Conservation (phyloP, 2,888 invertebrate genomes). For the Diploptera punctata region DNA sequence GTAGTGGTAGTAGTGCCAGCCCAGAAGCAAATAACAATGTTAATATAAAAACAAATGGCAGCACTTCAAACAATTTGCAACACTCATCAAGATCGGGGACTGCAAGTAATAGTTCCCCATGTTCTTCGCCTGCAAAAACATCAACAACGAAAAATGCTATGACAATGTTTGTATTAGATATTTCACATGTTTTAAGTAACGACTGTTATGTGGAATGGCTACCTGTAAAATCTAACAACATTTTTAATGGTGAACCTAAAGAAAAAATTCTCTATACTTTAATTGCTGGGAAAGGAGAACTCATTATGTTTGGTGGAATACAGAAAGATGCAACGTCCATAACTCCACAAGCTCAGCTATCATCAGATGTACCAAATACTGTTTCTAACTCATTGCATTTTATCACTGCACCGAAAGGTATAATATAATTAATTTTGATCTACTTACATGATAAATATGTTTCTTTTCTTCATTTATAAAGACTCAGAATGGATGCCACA, state of each 20-base stretch:
- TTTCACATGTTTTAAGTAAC: slow-evolving; percentile 71
- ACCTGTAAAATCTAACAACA: slow-evolving; percentile 67
- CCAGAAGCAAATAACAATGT: no score
- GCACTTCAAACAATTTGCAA: not conserved
- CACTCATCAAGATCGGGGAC: slow-evolving; percentile 41
- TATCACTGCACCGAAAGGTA: slow-evolving; percentile 66
- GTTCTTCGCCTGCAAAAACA: not conserved
- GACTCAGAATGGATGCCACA: not conserved
- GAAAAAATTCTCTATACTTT: slow-evolving; percentile 90
- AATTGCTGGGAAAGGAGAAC: slow-evolving; percentile 87
- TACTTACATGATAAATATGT: not conserved
- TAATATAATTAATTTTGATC: no score
- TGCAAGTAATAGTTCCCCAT: slow-evolving; percentile 58
- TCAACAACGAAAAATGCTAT: slow-evolving; percentile 64
- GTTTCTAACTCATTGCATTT: slow-evolving; percentile 81
- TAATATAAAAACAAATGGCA: not conserved
- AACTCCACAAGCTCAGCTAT: slow-evolving; percentile 41
- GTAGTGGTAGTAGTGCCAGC: not conserved
- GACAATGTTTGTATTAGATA: slow-evolving; percentile 86
- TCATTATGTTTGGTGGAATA: slow-evolving; percentile 97
- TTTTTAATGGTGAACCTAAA: slow-evolving; percentile 75
- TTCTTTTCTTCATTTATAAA: not conserved
- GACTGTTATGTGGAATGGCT: slow-evolving; percentile 73
- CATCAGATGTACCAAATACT: slow-evolving; percentile 65
- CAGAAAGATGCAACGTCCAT: slow-evolving; percentile 72